Conservation (phyloP, 2,797 vertebrate genomes). For the Oryzias sinensis region DNA sequence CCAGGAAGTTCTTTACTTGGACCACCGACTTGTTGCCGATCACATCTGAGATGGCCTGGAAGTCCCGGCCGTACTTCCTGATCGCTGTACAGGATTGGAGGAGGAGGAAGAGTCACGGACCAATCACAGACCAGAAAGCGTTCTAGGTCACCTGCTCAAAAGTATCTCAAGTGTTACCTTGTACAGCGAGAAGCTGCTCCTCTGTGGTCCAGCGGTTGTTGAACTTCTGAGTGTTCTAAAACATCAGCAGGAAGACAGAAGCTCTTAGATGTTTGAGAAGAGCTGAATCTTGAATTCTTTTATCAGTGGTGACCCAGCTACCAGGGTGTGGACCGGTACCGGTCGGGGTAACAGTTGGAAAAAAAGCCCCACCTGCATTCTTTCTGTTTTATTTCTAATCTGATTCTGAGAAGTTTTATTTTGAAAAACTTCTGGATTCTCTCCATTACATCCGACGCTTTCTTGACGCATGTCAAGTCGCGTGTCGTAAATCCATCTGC, state of each 20-base stretch:
- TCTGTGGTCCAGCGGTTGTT: slow-evolving; percentile 93
- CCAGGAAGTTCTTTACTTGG: slow-evolving; percentile 95
- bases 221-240: slow-evolving; percentile 85
- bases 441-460: too few species aligned
- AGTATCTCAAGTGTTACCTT: slow-evolving; percentile 76
- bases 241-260: slow-evolving; percentile 5
- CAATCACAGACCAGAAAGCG: background rate
- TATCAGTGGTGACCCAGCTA: too few species aligned
- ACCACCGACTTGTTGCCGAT: slow-evolving; percentile 94
- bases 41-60: slow-evolving; percentile 93
- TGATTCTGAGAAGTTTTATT: too few species aligned
- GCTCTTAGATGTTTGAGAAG: too few species aligned
- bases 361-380: too few species aligned
- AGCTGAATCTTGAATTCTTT: too few species aligned
- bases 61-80: slow-evolving; percentile 91
- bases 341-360: too few species aligned
- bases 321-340: too few species aligned
- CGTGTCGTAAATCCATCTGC: too few species aligned
- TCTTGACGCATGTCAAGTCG: too few species aligned
- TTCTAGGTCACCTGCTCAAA: background rate
- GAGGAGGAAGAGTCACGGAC: slow-evolving; percentile 10
- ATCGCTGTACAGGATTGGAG: slow-evolving; percentile 77
- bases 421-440: too few species aligned
- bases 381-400: too few species aligned
- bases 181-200: slow-evolving; percentile 91